Conservation (phyloP, 2,113 vertebrate genomes). For the Neolamprologus cancellatus region DNA sequence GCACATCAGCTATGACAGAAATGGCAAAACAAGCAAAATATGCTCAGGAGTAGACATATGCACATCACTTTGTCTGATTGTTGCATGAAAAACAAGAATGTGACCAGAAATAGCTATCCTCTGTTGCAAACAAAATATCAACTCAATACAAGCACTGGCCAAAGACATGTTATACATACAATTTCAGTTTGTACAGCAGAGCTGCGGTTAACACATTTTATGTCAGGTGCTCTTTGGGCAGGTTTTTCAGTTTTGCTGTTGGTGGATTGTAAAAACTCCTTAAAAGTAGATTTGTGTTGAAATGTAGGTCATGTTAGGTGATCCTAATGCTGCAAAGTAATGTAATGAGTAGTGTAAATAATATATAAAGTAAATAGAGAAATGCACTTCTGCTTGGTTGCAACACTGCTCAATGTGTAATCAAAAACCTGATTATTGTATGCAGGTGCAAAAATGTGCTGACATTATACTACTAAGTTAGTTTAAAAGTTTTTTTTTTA, state of each 20-base stretch:
- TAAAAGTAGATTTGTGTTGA: not conserved
- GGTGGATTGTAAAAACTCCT: not conserved
- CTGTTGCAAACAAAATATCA: not conserved
- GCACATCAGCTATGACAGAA: not conserved
- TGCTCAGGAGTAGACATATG: not conserved
- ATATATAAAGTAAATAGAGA: not conserved
- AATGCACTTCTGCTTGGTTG: not conserved
- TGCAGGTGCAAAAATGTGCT: not conserved
- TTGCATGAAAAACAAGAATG: not conserved
- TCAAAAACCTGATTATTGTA: not conserved
- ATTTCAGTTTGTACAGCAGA: not conserved
- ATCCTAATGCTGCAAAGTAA: not conserved
- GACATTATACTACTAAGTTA: not conserved
- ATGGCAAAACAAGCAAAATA: not conserved
- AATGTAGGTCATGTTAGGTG: not conserved
- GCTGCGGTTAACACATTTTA: not conserved
- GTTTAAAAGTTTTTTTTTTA: rapidly evolving
- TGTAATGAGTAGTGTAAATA: not conserved
- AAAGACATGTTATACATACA: not conserved
- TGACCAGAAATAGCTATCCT: not conserved
- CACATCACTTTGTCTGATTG: not conserved
- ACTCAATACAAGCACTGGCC: not conserved
- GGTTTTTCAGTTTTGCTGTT: not conserved
- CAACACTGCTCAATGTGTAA: not conserved
- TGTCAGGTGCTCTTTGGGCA: not conserved